These are phyloP conservation scores for Andrena trimmerana DNA, from an alignment of 2,888 invertebrate species.

Conservation along the genomic window DNA sequence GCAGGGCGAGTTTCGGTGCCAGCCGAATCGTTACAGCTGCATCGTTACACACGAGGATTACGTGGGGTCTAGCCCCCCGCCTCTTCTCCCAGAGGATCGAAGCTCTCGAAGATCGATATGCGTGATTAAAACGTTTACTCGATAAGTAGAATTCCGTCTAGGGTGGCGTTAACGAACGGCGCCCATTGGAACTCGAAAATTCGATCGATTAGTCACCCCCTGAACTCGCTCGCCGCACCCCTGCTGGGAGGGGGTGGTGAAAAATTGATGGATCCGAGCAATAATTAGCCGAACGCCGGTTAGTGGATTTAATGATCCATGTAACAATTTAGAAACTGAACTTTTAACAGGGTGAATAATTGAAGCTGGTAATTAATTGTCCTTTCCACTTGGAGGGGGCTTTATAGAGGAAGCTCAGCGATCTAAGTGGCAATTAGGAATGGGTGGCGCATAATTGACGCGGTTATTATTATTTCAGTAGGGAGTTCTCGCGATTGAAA, in stretches of 20 bases:
- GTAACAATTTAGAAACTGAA: constrained; percentile 18
- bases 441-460: too few relatives aligned
- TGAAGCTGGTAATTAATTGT: constrained; percentile 18
- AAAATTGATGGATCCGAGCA: constrained; percentile 22
- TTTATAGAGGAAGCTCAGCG: not conserved
- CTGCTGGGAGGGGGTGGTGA: not conserved
- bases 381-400: not conserved
- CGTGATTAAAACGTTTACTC: constrained; percentile 54
- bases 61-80: not conserved
- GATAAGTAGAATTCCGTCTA: constrained; percentile 19
- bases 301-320: not conserved
- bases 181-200: not conserved
- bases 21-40: constrained; percentile 5
- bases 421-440: too few relatives aligned
- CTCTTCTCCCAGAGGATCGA: constrained; percentile 11
- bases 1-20: not conserved
- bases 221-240: not conserved
- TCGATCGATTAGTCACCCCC: constrained; percentile 1
- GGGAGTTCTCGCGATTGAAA: too few relatives aligned
- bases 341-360: not conserved
- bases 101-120: constrained; percentile 48
- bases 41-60: constrained; percentile 9
- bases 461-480: too few relatives aligned
- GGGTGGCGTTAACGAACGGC: constrained; percentile 28
- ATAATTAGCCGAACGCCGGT: not conserved